Evolutionary conservation across 1,140 invertebrate species (phyloP).

Genomic region (Drosophila tani): DNA sequence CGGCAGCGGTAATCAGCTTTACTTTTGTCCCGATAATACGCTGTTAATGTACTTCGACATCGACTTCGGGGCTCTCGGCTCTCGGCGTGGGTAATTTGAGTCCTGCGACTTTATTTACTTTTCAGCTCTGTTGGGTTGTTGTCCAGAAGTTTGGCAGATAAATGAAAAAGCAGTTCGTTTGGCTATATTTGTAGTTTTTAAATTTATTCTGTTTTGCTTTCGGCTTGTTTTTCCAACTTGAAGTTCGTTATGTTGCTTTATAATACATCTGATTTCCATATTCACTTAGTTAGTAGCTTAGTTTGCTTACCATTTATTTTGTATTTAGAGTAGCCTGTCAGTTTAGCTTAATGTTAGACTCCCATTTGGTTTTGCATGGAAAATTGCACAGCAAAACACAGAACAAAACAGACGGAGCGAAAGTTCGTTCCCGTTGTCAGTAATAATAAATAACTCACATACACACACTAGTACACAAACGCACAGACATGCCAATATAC

Average conservation of each 20-base stretch:
- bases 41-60: slow-evolving; percentile 66
- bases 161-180: slow-evolving; percentile 38
- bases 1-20: slow-evolving; percentile 75
- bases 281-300: slow-evolving; percentile 55
- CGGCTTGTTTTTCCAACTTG: slow-evolving; percentile 61
- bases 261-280: slow-evolving; percentile 60
- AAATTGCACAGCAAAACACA: slow-evolving; percentile 54
- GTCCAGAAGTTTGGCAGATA: slow-evolving; percentile 31
- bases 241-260: slow-evolving; percentile 52
- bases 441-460: slow-evolving; percentile 49
- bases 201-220: slow-evolving; percentile 50
- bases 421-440: slow-evolving; percentile 40
- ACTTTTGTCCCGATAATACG: slow-evolving; percentile 66
- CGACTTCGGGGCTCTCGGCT: neutral
- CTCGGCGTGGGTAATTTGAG: slow-evolving; percentile 26
- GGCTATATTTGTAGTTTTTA: slow-evolving; percentile 57
- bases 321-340: slow-evolving; percentile 37
- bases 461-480: slow-evolving; percentile 29
- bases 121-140: slow-evolving; percentile 17
- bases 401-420: slow-evolving; percentile 36
- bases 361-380: slow-evolving; percentile 40
- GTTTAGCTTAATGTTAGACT: slow-evolving; percentile 48
- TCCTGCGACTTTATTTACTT: slow-evolving; percentile 42
- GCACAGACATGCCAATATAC: slow-evolving; percentile 41
- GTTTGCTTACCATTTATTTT: slow-evolving; percentile 43